Conservation (phyloP, 2,888 invertebrate genomes). For the Synergus umbraculus region DNA sequence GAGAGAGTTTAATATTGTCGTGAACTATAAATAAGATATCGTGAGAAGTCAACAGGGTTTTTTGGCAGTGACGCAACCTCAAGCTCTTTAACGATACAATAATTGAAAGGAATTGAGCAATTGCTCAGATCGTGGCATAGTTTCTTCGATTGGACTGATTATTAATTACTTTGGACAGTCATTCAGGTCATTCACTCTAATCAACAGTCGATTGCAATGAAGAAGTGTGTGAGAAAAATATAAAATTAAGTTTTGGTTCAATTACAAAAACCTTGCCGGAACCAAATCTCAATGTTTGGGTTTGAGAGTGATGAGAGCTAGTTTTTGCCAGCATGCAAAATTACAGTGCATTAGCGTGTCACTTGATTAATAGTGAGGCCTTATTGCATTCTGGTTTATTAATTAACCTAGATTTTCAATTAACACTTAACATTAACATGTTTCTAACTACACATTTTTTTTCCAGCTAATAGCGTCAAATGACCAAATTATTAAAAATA, state of each 20-base stretch:
- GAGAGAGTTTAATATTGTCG: neutral
- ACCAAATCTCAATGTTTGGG: neutral
- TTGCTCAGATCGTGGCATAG: slow-evolving; percentile 47
- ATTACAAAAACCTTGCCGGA: neutral
- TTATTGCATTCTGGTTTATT: slow-evolving; percentile 28
- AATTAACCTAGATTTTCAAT: slow-evolving; percentile 38
- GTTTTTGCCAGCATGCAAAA: slow-evolving; percentile 45
- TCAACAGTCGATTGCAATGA: neutral
- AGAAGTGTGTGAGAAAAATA: neutral
- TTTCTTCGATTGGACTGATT: slow-evolving; percentile 48
- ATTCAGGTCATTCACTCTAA: neutral
- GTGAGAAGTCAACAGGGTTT: slow-evolving; percentile 40
- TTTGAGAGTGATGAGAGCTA: slow-evolving; percentile 19
- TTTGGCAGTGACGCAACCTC: slow-evolving; percentile 51
- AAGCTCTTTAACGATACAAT: slow-evolving; percentile 44
- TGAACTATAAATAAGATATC: slow-evolving; percentile 1
- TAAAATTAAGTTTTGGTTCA: neutral
- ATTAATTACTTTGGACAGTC: slow-evolving; percentile 41
- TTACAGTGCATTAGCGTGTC: slow-evolving; percentile 57
- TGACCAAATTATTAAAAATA: neutral
- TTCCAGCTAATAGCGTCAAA: neutral
- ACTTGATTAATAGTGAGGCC: slow-evolving; percentile 42
- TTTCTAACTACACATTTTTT: slow-evolving; percentile 9
- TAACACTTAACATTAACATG: slow-evolving; percentile 30
- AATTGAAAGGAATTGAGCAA: slow-evolving; percentile 47